These are phyloP conservation scores for Drosophila sucinea DNA, from an alignment of 1,140 invertebrate genomes.

Conservation along the genomic window DNA sequence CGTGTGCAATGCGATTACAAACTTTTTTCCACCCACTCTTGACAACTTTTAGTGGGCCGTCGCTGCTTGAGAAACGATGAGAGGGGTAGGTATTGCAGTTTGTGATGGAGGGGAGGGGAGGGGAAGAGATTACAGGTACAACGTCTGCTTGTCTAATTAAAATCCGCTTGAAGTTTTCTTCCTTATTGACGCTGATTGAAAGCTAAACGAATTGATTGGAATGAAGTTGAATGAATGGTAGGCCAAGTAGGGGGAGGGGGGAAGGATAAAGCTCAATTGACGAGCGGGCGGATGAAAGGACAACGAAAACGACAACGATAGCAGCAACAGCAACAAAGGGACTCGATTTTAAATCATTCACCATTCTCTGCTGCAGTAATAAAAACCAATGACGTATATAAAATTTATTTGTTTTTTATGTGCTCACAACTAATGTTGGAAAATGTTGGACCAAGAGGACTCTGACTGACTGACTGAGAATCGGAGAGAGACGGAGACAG, in stretches of 20 bases:
- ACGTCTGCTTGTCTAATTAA: conserved; percentile 47
- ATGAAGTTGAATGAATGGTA: neutral
- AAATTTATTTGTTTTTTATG: conserved; percentile 81
- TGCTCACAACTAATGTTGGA: conserved; percentile 71
- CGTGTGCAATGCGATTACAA: conserved; percentile 61
- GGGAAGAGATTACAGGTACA: neutral
- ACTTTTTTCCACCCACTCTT: conserved; percentile 29
- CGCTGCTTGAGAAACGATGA: neutral
- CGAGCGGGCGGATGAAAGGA: neutral
- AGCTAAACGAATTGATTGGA: conserved; percentile 13
- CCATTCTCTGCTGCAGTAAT: conserved; percentile 79
- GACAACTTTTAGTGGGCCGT: conserved; percentile 28
- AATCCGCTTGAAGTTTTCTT: conserved; percentile 38
- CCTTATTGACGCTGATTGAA: conserved; percentile 11
- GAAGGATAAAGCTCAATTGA: neutral
- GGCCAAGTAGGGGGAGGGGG: neutral
- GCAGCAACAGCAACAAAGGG: conserved; percentile 15
- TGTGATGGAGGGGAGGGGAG: neutral
- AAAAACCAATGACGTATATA: conserved; percentile 76
- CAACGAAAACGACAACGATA: neutral
- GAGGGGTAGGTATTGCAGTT: neutral
- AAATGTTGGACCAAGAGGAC: conserved; percentile 19
- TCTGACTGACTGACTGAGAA: conserved; percentile 7
- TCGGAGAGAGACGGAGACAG: conserved; percentile 10
- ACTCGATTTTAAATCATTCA: conserved; percentile 69